These are phyloP conservation scores for Drosophila yooni DNA, from an alignment of 2,888 invertebrate species.

Conservation along the genomic window DNA sequence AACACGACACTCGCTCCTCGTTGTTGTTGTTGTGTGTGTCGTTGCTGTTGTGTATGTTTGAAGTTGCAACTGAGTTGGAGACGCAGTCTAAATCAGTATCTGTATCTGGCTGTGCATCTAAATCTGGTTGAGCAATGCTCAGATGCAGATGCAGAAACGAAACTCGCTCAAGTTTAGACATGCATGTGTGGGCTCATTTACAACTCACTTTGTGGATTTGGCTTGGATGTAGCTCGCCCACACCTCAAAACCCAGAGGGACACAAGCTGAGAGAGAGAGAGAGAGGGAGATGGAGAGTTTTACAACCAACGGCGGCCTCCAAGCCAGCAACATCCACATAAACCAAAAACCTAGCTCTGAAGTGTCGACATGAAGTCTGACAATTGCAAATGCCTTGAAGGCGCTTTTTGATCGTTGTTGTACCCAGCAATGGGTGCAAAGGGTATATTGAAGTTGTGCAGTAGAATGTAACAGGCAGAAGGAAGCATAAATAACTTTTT, in stretches of 20 bases:
- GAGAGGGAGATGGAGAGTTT: constrained; percentile 4
- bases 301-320: constrained; percentile 23
- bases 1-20: constrained; percentile 59
- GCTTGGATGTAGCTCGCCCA: constrained; percentile 47
- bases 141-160: constrained; percentile 26
- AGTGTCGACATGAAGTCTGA: constrained; percentile 78
- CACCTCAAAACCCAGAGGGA: constrained; percentile 24
- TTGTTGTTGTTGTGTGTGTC: constrained; percentile 41
- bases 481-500: not conserved
- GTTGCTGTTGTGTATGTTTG: constrained; percentile 35
- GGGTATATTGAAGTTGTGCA: not conserved
- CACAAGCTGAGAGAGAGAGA: not conserved
- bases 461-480: not conserved
- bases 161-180: constrained; percentile 57
- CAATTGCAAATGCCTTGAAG: constrained; percentile 64
- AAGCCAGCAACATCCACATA: constrained; percentile 3
- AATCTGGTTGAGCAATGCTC: constrained; percentile 52
- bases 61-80: constrained; percentile 6
- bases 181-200: constrained; percentile 76
- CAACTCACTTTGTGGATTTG: constrained; percentile 68
- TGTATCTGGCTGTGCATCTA: constrained; percentile 19
- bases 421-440: not conserved
- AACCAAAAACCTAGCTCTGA: constrained; percentile 37
- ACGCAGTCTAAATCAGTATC: constrained; percentile 17
- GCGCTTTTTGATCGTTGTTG: constrained; percentile 27